Evolutionary conservation across 2,797 vertebrate genomes (phyloP), one percentile per base, ranked within the genome.

Genomic region (Notolabrus celidotus): DNA sequence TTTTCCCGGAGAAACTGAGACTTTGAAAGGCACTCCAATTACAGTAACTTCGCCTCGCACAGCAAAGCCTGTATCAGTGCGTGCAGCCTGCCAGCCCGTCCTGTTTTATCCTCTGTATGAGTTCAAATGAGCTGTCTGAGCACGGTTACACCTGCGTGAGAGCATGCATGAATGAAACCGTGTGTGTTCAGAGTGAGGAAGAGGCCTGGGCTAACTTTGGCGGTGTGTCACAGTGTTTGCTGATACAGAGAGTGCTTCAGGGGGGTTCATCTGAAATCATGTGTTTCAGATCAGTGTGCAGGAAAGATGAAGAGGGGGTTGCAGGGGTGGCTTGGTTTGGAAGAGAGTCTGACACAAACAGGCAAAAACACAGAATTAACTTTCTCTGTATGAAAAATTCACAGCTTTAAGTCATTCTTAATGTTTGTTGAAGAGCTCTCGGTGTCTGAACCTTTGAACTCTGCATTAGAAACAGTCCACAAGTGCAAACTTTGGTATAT

Each of bases 11-110:
- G 74, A 82, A 34, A 61, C 68, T 2, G 25, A 52, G 75, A 51
- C 86, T 85, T 86, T 88, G 83, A 89, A 83, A 82, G 67, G 50
- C 53, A 67, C 69, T 87, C 75, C 80, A 88, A 82, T 92, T 86
- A 86, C 82, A 82, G 58, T 51, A 65, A 67, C 71, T 65, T 60
- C 19, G 19, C 73, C 69, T 67, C 16, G 49, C 58, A 64, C 74
- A 80, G 77, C 52, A 81, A 82, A 76, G 79, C 72, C 71, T 49
- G 66, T 55, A 73, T 72, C 60, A 9, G 33, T 45, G 65, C 55
- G 50, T 59, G 57, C 22, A 39, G 57, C 29, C 77, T 76, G 70
- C 54, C 73, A 61, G 70, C 52, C 72, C 64, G 73, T 29, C 52
- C 23, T 62, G 46, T 70, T 71, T 65, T 43, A 15, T 27, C 20